A percentile compares a stretch with the other conserved stretches of the same genome.
These are phyloP conservation scores for Cabera pusaria DNA, from an alignment of 2,888 invertebrate genomes.

Conservation along the genomic window DNA sequence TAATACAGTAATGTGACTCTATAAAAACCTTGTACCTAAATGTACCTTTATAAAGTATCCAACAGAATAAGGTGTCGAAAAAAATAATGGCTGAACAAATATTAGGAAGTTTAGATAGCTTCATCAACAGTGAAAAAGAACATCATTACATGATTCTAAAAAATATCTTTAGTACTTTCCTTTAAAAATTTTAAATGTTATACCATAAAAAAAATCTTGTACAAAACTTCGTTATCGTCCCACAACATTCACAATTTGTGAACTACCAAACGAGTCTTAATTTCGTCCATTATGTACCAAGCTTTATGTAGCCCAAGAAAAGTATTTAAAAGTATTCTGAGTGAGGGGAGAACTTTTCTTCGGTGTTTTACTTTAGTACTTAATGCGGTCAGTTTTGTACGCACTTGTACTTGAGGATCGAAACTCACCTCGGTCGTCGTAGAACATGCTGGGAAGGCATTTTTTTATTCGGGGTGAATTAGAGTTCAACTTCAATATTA, in stretches of 20 bases:
- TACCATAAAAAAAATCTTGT: slow-evolving; percentile 7
- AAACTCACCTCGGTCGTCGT: neutral
- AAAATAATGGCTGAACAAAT: too few relatives aligned
- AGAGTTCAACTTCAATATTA: too few relatives aligned
- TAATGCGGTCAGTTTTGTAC: slow-evolving; percentile 33
- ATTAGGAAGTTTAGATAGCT: too few relatives aligned
- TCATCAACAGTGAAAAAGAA: too few relatives aligned
- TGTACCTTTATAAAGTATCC: too few relatives aligned
- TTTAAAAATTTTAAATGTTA: slow-evolving; percentile 7
- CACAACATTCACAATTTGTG: slow-evolving; percentile 46
- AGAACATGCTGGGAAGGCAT: too few relatives aligned
- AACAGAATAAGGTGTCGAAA: too few relatives aligned
- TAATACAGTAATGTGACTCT: too few relatives aligned
- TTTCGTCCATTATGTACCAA: slow-evolving; percentile 42
- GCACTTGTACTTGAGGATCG: slow-evolving; percentile 23
- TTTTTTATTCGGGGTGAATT: too few relatives aligned
- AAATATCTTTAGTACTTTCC: neutral
- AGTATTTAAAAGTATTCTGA: slow-evolving; percentile 44
- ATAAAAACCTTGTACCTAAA: too few relatives aligned
- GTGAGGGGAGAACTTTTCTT: slow-evolving; percentile 37
- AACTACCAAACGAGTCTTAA: slow-evolving; percentile 40
- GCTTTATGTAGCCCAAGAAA: slow-evolving; percentile 42
- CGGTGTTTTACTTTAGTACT: slow-evolving; percentile 32
- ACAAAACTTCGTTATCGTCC: slow-evolving; percentile 26
- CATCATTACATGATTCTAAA: too few relatives aligned